Base-by-base conservation (phyloP, 2,113 vertebrate species). In the Cariama cristata region DNA sequence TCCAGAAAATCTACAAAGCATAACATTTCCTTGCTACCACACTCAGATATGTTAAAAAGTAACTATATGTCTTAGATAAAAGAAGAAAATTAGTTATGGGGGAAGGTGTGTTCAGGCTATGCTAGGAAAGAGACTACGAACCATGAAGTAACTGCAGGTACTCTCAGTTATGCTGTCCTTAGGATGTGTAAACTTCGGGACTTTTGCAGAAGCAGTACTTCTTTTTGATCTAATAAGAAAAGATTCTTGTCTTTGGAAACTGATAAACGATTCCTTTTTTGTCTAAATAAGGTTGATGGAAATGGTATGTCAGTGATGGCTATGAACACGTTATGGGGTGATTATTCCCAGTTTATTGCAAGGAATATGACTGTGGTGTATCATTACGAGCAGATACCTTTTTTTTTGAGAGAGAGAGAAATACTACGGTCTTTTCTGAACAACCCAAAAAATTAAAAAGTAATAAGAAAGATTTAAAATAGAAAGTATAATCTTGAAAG, bases 61-160 rank as follows among this genome's bases (percentile, higher is more conserved):
- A 79, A 73, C 93, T 83, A 55, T 45, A 75, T 96, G 74, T 75
- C 69, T 83, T 79, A 47, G 60, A 92, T 94, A 96, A 96, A 96
- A 97, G 55, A 56, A 79, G 56, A 64, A 82, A 72, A 53, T 60
- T 38, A 72, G 42, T 56, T 55, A 30, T 5, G 27, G 22, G 32
- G 71, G 47, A 50, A 45, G 28, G 67, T 60, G 47, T 62, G 42
- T 35, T 35, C 19, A 9, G 38, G 35, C n/a, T 50, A 8, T 47
- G 50, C 53, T 67, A 66, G 32, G 49, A 33, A 72, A 85, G 35
- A 68, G 21, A 12, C 58, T 56, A 35, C 4, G 8, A 88, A 56
- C 12, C 4, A 26, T 19, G 24, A 73, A 58, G 40, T 21, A 69
- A 58, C 45, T 28, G n/a, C 30, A 40, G 58, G 18, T 40, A 20